Conservation (phyloP, 2,113 vertebrate genomes). For the Nanorana parkeri region DNA sequence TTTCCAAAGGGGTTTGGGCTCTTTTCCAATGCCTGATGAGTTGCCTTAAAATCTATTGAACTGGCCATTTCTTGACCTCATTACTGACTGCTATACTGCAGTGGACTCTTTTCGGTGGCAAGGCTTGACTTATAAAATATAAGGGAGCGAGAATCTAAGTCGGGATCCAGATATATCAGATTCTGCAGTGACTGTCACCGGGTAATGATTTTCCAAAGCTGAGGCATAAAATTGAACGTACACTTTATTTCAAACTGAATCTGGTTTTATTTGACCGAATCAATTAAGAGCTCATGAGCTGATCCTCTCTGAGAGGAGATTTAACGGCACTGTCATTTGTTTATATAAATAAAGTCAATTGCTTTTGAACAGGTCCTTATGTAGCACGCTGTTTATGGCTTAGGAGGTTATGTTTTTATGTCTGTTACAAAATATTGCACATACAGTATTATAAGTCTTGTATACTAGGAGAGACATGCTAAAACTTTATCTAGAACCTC, state of each 20-base stretch:
- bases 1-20: constrained; percentile 59
- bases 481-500: too few relatives aligned
- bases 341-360: neutral
- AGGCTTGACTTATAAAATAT: neutral
- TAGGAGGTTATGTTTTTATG: too few relatives aligned
- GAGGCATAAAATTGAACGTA: constrained; percentile 33
- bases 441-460: too few relatives aligned
- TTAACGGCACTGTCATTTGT: neutral
- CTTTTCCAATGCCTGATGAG: constrained; percentile 61
- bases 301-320: neutral
- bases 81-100: constrained; percentile 54
- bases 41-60: constrained; percentile 64
- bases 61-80: constrained; percentile 55
- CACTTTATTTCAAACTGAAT: constrained; percentile 29
- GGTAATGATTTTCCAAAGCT: constrained; percentile 53
- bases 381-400: neutral
- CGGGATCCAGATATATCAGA: constrained; percentile 48
- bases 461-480: too few relatives aligned
- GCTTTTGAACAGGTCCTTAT: neutral
- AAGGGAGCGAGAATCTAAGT: constrained; percentile 23
- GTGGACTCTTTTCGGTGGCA: neutral
- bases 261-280: constrained; percentile 20
- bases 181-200: constrained; percentile 37
- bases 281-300: constrained; percentile 11
- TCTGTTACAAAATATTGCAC: too few relatives aligned